phyloP scores from a whole-genome alignment of 1,140 invertebrate species.

The Steinernema khuongi region DNA sequence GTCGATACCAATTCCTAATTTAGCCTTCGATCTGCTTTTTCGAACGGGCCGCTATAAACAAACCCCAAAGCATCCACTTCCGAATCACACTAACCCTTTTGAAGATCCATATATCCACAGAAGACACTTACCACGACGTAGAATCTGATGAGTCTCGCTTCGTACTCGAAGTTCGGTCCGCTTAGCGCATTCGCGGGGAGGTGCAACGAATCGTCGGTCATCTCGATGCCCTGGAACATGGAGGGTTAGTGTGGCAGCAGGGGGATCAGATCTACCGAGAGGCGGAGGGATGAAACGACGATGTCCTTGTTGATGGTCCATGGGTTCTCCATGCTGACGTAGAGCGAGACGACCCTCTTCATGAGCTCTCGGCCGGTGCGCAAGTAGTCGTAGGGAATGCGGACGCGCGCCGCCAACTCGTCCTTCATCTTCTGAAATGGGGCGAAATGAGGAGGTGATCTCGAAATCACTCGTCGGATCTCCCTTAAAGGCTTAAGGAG shows the following conservation, averaged over 20 bases:
- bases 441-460: too few species aligned
- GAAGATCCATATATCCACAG: too few species aligned
- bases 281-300: conserved; percentile 37
- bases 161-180: conserved; percentile 51
- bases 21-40: too few species aligned
- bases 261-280: background rate
- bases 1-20: too few species aligned
- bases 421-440: conserved; percentile 46
- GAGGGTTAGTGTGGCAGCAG: background rate
- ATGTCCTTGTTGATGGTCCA: conserved; percentile 46
- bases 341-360: conserved; percentile 44
- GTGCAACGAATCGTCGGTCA: conserved; percentile 35
- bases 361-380: conserved; percentile 39
- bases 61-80: too few species aligned
- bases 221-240: conserved; percentile 43
- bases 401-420: conserved; percentile 42
- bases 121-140: conserved; percentile 53
- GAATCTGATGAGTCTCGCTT: conserved; percentile 52
- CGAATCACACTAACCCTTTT: too few species aligned
- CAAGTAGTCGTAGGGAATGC: conserved; percentile 51
- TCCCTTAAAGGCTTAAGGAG: too few species aligned
- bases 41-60: too few species aligned
- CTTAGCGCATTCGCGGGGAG: conserved; percentile 31
- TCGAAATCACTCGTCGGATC: too few species aligned
- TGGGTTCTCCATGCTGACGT: conserved; percentile 52